A percentile compares a stretch with the other conserved stretches of the same genome.
Evolutionary conservation across 2,113 vertebrate species (phyloP).

Genomic region (Rhea pennata): DNA sequence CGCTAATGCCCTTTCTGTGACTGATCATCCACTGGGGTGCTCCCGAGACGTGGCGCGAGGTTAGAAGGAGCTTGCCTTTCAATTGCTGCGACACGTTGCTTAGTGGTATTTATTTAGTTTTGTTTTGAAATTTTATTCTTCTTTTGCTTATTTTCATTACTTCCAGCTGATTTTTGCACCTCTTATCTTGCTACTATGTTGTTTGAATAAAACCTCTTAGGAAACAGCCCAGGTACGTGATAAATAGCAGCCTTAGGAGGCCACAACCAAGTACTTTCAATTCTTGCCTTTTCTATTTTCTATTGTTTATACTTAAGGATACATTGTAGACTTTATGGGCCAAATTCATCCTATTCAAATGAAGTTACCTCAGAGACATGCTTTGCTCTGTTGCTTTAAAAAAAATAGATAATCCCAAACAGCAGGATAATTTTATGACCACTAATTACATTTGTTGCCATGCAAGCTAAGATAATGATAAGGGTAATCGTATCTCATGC

Average conservation of each 20-base stretch:
- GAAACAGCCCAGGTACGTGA: background rate
- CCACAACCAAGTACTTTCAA: constrained; percentile 3
- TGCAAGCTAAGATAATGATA: constrained; percentile 81
- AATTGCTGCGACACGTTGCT: background rate
- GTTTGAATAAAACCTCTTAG: constrained; percentile 46
- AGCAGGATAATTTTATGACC: constrained; percentile 81
- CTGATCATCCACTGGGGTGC: background rate
- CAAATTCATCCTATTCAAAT: constrained; percentile 56
- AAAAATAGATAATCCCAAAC: constrained; percentile 56
- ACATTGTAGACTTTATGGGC: constrained; percentile 8
- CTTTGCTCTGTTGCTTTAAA: constrained; percentile 65
- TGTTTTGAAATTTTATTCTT: background rate
- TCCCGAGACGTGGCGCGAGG: background rate
- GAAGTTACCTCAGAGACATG: constrained; percentile 60
- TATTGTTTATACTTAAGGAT: constrained; percentile 24
- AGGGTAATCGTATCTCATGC: constrained; percentile 84
- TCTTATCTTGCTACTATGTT: constrained; percentile 35
- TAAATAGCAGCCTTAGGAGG: constrained; percentile 1
- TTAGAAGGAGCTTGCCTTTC: background rate
- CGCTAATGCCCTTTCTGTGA: background rate
- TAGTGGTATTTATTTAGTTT: background rate
- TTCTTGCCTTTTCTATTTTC: constrained; percentile 30
- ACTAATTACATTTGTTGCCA: constrained; percentile 78
- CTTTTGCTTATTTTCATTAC: background rate
- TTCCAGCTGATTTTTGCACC: constrained; percentile 36